Evolutionary conservation across 2,113 vertebrate species (phyloP), one percentile per base, ranked within the genome.

Genomic region (Oryzias celebensis): DNA sequence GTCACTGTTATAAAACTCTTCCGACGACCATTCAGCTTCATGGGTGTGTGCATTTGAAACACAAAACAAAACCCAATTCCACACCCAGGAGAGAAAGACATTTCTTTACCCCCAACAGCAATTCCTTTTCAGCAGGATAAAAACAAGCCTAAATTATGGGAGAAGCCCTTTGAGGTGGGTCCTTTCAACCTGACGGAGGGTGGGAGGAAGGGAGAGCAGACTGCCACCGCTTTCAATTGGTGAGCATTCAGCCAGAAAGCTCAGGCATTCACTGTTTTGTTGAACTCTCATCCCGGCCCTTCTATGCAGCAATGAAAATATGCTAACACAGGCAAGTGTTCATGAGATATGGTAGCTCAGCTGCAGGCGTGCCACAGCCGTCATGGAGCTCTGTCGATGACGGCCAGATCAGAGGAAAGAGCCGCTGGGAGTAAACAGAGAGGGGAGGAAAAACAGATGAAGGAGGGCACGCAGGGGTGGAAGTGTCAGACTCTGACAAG

Each of bases 221-320:
- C 58, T 85, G 84, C 89, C 85, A 85, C 81, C 83, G 28, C 85
- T 78, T 88, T 90, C 59, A 68, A 89, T 93, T 91, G 90, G 89
- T 87, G 90, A 87, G 80, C 91, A 92, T 87, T 92, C 91, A 92
- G 86, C 88, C 91, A 92, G 89, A 90, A 88, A 92, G 89, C 90
- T 82, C 67, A 62, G 56, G 56, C 59, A 72, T 75, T 77, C 62
- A 60, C 55, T n/a, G 17, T 51, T 69, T 58, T 62, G 65, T 58
- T 45, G 36, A 7, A 13, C 52, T 65, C 45, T 68, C 52, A 46
- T 20, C 28, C 50, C 60, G 53, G 23, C 23, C 46, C 16, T 58
- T 58, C 47, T 64, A 31, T 28, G 45, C 52, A 22, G 43, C 48
- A 17, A 31, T 63, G 61, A 58, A 75, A 80, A 55, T 23, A 55